A percentile compares a stretch with the other conserved stretches of the same genome.
These are phyloP conservation scores for Mystacornis crossleyi DNA, from an alignment of 2,113 vertebrate genomes.

Conservation along the genomic window DNA sequence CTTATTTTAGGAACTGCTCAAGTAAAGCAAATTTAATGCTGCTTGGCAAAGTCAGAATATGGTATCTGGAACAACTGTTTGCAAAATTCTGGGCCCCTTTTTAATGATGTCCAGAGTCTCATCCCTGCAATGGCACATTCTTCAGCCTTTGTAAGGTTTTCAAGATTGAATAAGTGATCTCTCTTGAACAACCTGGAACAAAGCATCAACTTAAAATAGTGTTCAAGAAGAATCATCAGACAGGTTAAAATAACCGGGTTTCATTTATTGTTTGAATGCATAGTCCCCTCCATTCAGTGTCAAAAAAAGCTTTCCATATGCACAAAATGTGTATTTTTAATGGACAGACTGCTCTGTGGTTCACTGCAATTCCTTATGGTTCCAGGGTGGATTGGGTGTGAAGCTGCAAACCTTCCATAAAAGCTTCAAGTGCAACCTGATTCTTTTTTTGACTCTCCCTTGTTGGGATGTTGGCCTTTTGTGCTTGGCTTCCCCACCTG, in stretches of 20 bases:
- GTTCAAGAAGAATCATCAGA: neutral
- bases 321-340: neutral
- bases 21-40: neutral
- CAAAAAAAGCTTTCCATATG: neutral
- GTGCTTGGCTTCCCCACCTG: neutral
- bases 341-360: neutral
- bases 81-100: neutral
- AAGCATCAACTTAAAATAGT: neutral
- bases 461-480: neutral
- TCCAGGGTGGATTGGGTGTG: neutral
- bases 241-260: neutral
- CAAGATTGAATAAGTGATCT: neutral
- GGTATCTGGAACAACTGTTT: fast-evolving
- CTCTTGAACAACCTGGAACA: neutral
- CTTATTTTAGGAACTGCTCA: neutral
- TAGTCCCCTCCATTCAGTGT: neutral
- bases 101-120: neutral
- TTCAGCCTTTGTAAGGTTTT: neutral
- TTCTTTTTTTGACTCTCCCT: neutral
- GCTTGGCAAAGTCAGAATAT: neutral
- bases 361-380: neutral
- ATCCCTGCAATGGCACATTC: neutral
- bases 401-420: neutral
- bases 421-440: neutral
- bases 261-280: neutral